These are phyloP conservation scores for Myotis findleyi DNA, from an alignment of 2,797 vertebrate species.

Conservation along the genomic window DNA sequence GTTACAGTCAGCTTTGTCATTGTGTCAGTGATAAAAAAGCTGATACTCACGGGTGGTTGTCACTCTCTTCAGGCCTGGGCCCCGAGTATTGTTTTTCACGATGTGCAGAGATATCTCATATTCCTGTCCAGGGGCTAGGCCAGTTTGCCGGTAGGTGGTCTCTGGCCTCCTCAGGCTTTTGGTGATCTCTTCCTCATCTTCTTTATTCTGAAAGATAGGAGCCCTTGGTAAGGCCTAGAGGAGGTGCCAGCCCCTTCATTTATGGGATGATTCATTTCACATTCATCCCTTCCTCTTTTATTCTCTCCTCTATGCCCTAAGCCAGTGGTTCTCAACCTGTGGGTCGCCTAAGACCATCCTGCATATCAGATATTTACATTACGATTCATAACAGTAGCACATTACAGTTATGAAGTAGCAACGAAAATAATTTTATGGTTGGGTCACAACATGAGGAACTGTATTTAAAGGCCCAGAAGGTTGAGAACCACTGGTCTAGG, in stretches of 20 bases:
- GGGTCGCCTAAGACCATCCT: too few species aligned
- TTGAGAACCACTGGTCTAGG: not conserved
- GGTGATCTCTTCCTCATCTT: constrained; percentile 95
- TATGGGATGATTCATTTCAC: not conserved
- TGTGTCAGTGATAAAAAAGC: not conserved
- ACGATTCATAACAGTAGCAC: too few species aligned
- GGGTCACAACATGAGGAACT: too few species aligned
- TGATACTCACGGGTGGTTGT: constrained; percentile 94
- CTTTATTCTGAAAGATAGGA: constrained; percentile 94
- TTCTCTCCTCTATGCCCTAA: not conserved
- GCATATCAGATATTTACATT: too few species aligned
- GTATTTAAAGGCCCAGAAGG: too few species aligned
- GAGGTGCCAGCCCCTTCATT: not conserved
- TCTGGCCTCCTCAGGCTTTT: constrained; percentile 94
- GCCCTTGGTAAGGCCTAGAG: not conserved
- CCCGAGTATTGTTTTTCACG: constrained; percentile 96
- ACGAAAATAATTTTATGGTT: too few species aligned
- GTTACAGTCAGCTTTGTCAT: not conserved
- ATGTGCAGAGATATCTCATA: constrained; percentile 97
- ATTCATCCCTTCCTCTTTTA: not conserved
- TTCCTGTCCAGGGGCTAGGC: constrained; percentile 96
- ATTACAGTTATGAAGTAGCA: too few species aligned
- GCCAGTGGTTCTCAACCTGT: too few species aligned
- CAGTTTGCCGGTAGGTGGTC: constrained; percentile 96
- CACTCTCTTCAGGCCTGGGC: constrained; percentile 93